Conservation (phyloP, 2,888 invertebrate species). For the Megaustenia siamemsis region DNA sequence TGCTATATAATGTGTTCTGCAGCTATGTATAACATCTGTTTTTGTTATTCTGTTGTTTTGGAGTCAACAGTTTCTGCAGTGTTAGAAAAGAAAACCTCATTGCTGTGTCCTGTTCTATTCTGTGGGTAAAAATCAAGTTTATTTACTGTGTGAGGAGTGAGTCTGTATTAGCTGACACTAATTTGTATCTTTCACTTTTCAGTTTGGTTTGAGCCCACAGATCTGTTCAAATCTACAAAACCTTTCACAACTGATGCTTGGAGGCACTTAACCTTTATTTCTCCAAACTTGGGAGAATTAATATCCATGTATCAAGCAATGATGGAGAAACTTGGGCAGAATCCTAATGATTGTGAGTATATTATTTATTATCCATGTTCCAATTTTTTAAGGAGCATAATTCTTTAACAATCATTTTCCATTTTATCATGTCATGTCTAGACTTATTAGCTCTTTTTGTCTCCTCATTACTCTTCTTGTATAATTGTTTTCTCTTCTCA, state of each 20-base stretch:
- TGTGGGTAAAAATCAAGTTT: no score
- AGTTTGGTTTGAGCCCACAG: constrained; percentile 96
- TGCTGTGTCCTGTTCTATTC: no score
- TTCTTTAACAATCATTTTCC: not conserved
- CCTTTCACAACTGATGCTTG: constrained; percentile 83
- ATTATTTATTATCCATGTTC: no score
- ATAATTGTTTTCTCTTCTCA: no score
- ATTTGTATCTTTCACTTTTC: constrained; percentile 82
- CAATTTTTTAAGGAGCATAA: not conserved
- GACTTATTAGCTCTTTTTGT: not conserved
- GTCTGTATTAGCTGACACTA: no score
- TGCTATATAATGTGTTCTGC: no score
- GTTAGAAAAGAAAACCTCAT: no score
- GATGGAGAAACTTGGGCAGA: constrained; percentile 36
- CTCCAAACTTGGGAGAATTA: constrained; percentile 91
- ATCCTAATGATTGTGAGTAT: not conserved
- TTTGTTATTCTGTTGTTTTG: no score
- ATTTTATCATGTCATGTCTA: not conserved
- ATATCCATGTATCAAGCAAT: constrained; percentile 83
- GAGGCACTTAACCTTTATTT: constrained; percentile 83
- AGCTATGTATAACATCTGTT: no score
- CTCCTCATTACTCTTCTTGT: no score
- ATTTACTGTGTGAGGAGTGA: no score
- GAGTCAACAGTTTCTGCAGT: no score
- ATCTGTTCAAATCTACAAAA: constrained; percentile 87